Conservation (phyloP, 92 coral and sea anemone species). For the Paragorgia papillata region DNA sequence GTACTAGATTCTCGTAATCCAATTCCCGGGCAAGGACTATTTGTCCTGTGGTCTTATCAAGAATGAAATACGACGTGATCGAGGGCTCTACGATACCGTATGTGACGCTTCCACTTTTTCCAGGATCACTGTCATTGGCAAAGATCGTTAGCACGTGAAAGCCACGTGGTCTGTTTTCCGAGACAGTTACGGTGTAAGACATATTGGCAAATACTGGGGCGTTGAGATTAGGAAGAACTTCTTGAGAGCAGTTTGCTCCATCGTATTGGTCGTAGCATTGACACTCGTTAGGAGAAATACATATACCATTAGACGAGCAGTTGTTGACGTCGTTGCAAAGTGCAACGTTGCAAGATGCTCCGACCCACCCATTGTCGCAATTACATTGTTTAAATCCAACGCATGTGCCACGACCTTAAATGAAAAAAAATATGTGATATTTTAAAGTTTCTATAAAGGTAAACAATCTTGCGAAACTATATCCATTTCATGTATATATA, state of each 20-base stretch:
- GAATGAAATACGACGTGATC: neutral
- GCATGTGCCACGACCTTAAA: slow-evolving; percentile 69
- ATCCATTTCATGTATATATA: too few species aligned
- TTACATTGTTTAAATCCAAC: slow-evolving; percentile 57
- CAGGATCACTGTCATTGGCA: slow-evolving; percentile 27
- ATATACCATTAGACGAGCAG: slow-evolving; percentile 73
- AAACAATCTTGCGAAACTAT: neutral
- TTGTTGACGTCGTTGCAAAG: slow-evolving; percentile 61
- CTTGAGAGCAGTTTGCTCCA: slow-evolving; percentile 30
- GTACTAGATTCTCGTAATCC: slow-evolving; percentile 53
- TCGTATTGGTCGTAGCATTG: slow-evolving; percentile 51
- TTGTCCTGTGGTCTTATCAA: slow-evolving; percentile 4
- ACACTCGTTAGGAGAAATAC: slow-evolving; percentile 69
- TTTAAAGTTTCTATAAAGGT: neutral
- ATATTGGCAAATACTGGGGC: neutral
- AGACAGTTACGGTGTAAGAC: slow-evolving; percentile 1
- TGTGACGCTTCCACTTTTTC: slow-evolving; percentile 18
- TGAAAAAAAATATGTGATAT: neutral
- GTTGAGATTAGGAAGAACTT: neutral
- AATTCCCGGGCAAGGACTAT: slow-evolving; percentile 26
- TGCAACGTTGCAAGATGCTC: slow-evolving; percentile 68
- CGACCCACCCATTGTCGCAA: slow-evolving; percentile 67
- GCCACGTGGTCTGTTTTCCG: slow-evolving; percentile 12
- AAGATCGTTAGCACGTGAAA: slow-evolving; percentile 4
- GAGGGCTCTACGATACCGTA: neutral